These are phyloP conservation scores for Haliclona indistincta DNA, from an alignment of 37 sponge, comb jelly and placozoan species.

Conservation along the genomic window DNA sequence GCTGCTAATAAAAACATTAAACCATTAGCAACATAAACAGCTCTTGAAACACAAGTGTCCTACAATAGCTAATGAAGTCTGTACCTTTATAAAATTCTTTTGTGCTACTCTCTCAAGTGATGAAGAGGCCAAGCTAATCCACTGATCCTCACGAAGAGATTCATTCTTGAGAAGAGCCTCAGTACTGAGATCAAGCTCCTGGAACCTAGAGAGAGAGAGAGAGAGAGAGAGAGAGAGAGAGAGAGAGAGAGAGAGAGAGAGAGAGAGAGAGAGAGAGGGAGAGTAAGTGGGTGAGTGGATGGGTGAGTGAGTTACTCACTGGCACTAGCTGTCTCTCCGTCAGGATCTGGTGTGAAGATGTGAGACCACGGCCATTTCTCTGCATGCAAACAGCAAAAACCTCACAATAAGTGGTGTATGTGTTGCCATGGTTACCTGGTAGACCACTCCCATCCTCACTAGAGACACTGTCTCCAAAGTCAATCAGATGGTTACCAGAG, in stretches of 20 bases:
- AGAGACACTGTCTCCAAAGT: no score
- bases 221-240: slow-evolving; percentile 1
- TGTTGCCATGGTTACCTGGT: no score
- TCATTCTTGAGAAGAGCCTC: slow-evolving; percentile 79
- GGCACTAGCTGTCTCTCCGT: slow-evolving; percentile 59
- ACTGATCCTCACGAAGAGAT: slow-evolving; percentile 57
- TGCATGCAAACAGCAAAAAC: background rate
- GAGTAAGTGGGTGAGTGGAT: no score
- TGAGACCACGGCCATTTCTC: slow-evolving; percentile 78
- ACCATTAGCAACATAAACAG: no score
- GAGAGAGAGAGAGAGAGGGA: background rate
- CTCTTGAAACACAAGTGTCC: no score
- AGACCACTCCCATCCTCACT: no score
- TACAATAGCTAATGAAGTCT: no score
- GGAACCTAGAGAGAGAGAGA: slow-evolving; percentile 55
- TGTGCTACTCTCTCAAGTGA: slow-evolving; percentile 34
- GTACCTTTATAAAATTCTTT: slow-evolving; percentile 58
- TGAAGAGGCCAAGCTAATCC: slow-evolving; percentile 56
- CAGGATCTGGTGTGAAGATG: slow-evolving; percentile 62
- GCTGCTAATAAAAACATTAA: no score
- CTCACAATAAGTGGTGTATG: no score
- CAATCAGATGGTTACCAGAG: no score
- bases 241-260: background rate
- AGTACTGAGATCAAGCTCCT: slow-evolving; percentile 93
- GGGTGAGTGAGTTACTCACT: no score